A percentile compares a stretch with the other conserved stretches of the same genome.
These are phyloP conservation scores for Merodon equestris DNA, from an alignment of 2,888 invertebrate species.

Conservation along the genomic window DNA sequence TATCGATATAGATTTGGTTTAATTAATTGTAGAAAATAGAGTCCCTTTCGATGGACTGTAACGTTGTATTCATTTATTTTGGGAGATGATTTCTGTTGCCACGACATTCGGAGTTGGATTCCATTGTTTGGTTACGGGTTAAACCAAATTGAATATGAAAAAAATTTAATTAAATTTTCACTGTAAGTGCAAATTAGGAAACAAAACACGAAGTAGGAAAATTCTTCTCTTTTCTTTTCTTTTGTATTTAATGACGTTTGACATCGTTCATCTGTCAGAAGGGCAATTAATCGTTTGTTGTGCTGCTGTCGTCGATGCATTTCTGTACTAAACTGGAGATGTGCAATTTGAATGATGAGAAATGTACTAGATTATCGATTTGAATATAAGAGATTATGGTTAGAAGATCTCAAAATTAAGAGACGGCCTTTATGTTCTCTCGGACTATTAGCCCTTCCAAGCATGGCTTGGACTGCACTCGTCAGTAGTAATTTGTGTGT, in stretches of 20 bases:
- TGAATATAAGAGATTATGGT: too few relatives aligned
- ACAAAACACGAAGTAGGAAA: constrained; percentile 61
- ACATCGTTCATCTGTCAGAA: constrained; percentile 50
- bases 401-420: too few relatives aligned
- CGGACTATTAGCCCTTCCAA: too few relatives aligned
- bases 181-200: constrained; percentile 48
- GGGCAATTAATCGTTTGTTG: constrained; percentile 20
- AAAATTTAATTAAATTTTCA: constrained; percentile 43
- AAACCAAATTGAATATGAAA: constrained; percentile 8
- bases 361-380: too few relatives aligned
- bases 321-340: constrained; percentile 37
- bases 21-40: constrained; percentile 41
- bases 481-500: too few relatives aligned
- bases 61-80: constrained; percentile 3
- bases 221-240: constrained; percentile 28
- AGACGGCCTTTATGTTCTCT: too few relatives aligned
- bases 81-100: constrained; percentile 3
- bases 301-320: constrained; percentile 22
- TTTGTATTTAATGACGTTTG: constrained; percentile 54
- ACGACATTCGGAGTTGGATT: background rate
- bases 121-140: constrained; percentile 25
- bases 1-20: constrained; percentile 2
- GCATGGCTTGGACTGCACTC: too few relatives aligned
- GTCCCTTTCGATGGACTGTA: constrained; percentile 17
- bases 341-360: background rate